phyloP scores from a whole-genome alignment of 2,113 vertebrate species.

The Hiodon alosoides region DNA sequence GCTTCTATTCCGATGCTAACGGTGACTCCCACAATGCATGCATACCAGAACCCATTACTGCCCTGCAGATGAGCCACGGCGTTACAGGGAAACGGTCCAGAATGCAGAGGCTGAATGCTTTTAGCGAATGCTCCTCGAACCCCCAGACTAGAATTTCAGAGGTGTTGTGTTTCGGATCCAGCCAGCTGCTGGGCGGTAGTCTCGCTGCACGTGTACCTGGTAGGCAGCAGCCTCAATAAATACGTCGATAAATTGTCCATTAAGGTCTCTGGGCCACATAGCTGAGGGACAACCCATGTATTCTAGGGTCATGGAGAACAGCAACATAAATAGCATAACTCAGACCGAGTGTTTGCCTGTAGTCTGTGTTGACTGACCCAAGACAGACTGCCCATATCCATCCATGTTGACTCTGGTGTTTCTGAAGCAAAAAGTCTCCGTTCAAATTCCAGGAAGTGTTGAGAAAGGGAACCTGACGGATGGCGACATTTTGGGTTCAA shows the following conservation, averaged over 20 bases:
- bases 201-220: background rate
- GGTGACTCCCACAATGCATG: conserved; percentile 25
- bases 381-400: conserved; percentile 27
- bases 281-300: conserved; percentile 1
- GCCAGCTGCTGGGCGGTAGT: too few relatives aligned
- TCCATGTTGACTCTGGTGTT: conserved; percentile 44
- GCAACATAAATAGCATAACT: conserved; percentile 16
- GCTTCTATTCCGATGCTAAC: conserved; percentile 20
- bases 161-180: too few relatives aligned
- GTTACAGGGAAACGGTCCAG: background rate
- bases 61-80: conserved; percentile 15
- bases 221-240: background rate
- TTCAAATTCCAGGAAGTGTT: conserved; percentile 30
- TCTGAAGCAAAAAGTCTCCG: conserved; percentile 38
- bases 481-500: conserved; percentile 36
- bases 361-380: conserved; percentile 22
- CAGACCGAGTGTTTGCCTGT: conserved; percentile 19
- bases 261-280: background rate
- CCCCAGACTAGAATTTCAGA: too few relatives aligned
- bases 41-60: conserved; percentile 7
- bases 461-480: conserved; percentile 17
- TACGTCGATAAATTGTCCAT: background rate
- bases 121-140: too few relatives aligned
- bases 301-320: conserved; percentile 17
- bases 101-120: too few relatives aligned